phyloP scores from a whole-genome alignment of 37 sponge, comb jelly and placozoan species.

The Ephydatia muelleri region DNA sequence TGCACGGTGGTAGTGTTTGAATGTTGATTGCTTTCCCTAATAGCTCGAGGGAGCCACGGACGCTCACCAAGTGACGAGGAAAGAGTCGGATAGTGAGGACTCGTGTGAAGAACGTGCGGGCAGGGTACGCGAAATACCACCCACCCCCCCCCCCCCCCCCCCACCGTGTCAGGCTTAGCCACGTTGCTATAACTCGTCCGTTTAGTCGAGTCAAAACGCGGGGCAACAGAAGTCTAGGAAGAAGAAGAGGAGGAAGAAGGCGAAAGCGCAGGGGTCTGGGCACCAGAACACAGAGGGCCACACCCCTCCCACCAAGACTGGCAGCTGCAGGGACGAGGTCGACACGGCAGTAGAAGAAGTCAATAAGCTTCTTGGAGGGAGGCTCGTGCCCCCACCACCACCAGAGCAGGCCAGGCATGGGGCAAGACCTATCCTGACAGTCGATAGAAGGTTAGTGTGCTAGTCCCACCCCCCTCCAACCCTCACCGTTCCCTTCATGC shows the following conservation, averaged over 20 bases:
- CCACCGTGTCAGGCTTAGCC: not conserved
- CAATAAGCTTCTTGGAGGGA: slow-evolving; percentile 58
- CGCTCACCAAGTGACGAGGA: not conserved
- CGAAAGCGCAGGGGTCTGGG: not conserved
- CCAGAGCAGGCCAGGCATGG: not conserved
- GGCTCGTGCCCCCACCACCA: not conserved
- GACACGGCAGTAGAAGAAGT: slow-evolving; percentile 69
- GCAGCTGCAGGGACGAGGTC: slow-evolving; percentile 58
- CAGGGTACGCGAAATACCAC: slow-evolving; percentile 17
- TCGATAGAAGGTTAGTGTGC: slow-evolving; percentile 64
- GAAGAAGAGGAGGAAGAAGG: slow-evolving; percentile 51
- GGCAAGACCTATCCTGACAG: slow-evolving; percentile 28
- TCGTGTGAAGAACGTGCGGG: not conserved
- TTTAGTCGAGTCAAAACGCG: not conserved
- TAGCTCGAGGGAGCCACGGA: not conserved
- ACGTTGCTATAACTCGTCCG: too few relatives aligned
- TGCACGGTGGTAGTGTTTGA: not conserved
- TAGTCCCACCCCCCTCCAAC: too few relatives aligned
- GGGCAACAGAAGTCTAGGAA: not conserved
- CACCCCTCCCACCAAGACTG: not conserved
- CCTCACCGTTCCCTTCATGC: too few relatives aligned
- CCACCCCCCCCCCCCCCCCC: not conserved
- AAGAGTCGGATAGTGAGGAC: not conserved
- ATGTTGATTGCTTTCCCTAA: not conserved
- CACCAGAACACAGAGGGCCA: not conserved